Evolutionary conservation across 2,888 invertebrate species (phyloP).

Genomic region (Carterocephalus palaemon): DNA sequence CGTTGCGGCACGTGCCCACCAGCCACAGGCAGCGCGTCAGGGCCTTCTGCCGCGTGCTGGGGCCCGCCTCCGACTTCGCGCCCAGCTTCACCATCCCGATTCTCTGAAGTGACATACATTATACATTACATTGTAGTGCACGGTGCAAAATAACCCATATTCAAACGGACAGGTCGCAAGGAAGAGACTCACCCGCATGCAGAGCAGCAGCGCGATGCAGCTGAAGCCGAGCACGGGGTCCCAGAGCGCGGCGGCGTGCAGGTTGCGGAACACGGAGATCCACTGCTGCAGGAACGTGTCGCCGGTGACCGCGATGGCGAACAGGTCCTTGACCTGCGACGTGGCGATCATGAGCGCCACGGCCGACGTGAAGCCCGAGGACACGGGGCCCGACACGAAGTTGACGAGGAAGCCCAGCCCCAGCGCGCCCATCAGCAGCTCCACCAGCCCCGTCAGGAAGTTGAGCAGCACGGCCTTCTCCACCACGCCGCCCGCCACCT

Average conservation of each 20-base stretch:
- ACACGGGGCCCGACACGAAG: slow-evolving; percentile 93
- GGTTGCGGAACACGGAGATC: slow-evolving; percentile 83
- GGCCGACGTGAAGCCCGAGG: slow-evolving; percentile 93
- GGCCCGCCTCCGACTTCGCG: slow-evolving; percentile 68
- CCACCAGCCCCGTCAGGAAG: slow-evolving; percentile 85
- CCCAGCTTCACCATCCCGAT: slow-evolving; percentile 82
- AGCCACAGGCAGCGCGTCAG: slow-evolving; percentile 86
- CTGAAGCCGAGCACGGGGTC: slow-evolving; percentile 86
- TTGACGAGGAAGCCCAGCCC: slow-evolving; percentile 92
- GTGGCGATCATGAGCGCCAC: slow-evolving; percentile 93
- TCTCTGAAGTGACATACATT: slow-evolving; percentile 62
- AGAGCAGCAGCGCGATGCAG: slow-evolving; percentile 86
- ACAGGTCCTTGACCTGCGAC: slow-evolving; percentile 91
- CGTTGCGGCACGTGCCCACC: slow-evolving; percentile 89
- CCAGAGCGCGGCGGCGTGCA: slow-evolving; percentile 82
- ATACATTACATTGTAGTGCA: too few species aligned
- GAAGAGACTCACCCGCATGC: slow-evolving; percentile 88
- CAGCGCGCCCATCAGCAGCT: slow-evolving; percentile 88
- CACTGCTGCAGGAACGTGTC: slow-evolving; percentile 88
- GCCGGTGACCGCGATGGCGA: slow-evolving; percentile 85
- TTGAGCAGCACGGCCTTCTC: slow-evolving; percentile 87
- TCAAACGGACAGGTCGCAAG: background rate
- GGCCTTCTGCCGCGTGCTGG: slow-evolving; percentile 76
- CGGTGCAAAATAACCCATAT: too few species aligned
- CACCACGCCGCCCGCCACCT: slow-evolving; percentile 83